Evolutionary conservation across 2,797 vertebrate genomes (phyloP).

Genomic region (Diceros bicornis): DNA sequence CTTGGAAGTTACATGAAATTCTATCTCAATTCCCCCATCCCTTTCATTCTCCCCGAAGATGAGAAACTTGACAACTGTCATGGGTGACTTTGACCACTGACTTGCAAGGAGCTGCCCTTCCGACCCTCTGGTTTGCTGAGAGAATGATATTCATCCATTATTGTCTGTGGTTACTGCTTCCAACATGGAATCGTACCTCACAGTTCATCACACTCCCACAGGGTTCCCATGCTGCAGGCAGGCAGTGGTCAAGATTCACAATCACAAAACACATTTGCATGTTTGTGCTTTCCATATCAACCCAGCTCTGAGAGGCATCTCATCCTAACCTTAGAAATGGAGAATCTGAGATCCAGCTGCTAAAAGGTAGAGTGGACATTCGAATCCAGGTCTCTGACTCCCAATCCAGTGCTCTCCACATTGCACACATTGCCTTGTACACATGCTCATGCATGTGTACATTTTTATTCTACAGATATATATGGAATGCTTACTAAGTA

Average conservation of each 20-base stretch:
- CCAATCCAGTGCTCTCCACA: neutral
- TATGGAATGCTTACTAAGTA: neutral
- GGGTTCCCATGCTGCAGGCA: neutral
- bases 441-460: neutral
- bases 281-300: neutral
- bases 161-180: neutral
- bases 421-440: neutral
- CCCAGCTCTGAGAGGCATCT: neutral
- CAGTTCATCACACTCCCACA: rapidly evolving
- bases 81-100: neutral
- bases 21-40: neutral
- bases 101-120: neutral
- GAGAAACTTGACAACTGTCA: neutral
- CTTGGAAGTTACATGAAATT: neutral
- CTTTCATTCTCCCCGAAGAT: neutral
- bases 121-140: neutral
- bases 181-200: neutral
- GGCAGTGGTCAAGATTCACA: neutral
- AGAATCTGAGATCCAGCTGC: neutral
- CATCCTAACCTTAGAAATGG: neutral
- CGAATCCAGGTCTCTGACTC: neutral
- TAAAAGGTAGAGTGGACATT: neutral
- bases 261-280: neutral
- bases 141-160: neutral
- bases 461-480: neutral